These are phyloP conservation scores for Melanchra persicariae DNA, from an alignment of 2,888 invertebrate genomes.

Conservation along the genomic window DNA sequence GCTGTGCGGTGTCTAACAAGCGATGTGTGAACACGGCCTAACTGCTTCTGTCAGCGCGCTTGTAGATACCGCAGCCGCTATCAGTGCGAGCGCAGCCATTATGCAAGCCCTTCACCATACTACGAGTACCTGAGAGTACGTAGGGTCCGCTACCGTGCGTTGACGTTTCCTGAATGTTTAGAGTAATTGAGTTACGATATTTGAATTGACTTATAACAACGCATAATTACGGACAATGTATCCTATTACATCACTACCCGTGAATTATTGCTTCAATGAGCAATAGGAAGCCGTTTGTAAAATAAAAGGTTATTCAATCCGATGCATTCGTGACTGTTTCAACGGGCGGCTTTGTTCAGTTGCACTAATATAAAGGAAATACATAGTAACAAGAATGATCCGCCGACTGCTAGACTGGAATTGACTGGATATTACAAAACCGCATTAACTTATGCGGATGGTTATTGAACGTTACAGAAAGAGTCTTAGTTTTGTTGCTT, in stretches of 20 bases:
- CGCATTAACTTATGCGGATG: constrained; percentile 63
- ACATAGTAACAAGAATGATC: constrained; percentile 54
- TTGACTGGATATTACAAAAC: constrained; percentile 59
- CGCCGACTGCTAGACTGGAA: constrained; percentile 22
- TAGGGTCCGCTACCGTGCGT: constrained; percentile 72
- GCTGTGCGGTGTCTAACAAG: constrained; percentile 76
- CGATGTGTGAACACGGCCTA: constrained; percentile 79
- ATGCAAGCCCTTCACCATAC: constrained; percentile 76
- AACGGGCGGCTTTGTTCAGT: constrained; percentile 30
- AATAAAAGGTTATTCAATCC: constrained; percentile 70
- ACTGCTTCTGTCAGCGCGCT: constrained; percentile 73
- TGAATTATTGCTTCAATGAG: constrained; percentile 70
- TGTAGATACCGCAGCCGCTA: constrained; percentile 65
- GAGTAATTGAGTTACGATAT: constrained; percentile 80
- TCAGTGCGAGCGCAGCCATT: constrained; percentile 67
- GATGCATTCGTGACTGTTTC: constrained; percentile 58
- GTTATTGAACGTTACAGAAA: constrained; percentile 29
- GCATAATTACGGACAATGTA: constrained; percentile 71
- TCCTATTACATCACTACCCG: constrained; percentile 70
- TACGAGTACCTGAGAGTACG: constrained; percentile 33
- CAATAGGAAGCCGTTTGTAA: constrained; percentile 65
- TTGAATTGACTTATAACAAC: constrained; percentile 76
- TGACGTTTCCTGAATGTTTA: constrained; percentile 82
- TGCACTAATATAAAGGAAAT: constrained; percentile 36
- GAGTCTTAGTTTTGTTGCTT: constrained; percentile 8